Percentiles rank a stretch among this genome's conserved stretches.
These are phyloP conservation scores for Hycleus cichorii DNA, from an alignment of 1,140 invertebrate genomes.

Conservation along the genomic window DNA sequence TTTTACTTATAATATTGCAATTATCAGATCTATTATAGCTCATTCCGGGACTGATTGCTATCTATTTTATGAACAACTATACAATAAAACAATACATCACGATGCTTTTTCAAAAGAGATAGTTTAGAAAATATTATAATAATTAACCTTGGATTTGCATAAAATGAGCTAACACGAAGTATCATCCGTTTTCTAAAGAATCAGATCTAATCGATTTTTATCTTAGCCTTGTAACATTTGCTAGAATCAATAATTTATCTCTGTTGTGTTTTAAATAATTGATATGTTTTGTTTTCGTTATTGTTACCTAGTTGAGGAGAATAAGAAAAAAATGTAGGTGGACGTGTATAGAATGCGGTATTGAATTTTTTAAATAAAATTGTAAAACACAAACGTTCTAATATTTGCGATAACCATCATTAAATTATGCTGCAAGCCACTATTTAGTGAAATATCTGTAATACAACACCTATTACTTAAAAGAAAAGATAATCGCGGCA, in stretches of 20 bases:
- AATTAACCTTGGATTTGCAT: slow-evolving; percentile 21
- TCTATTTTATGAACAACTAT: slow-evolving; percentile 12
- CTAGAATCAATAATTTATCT: no score
- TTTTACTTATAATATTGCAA: background rate
- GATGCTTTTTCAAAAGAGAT: slow-evolving; percentile 14
- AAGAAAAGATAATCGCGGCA: slow-evolving; percentile 13
- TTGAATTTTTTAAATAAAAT: no score
- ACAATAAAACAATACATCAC: slow-evolving; percentile 19
- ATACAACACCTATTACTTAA: slow-evolving; percentile 22
- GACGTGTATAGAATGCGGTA: no score
- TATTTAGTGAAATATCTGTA: slow-evolving; percentile 23
- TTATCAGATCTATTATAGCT: background rate
- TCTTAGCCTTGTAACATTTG: slow-evolving; percentile 16
- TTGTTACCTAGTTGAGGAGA: no score
- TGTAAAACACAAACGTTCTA: slow-evolving; percentile 6
- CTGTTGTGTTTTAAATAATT: no score
- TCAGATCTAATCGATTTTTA: slow-evolving; percentile 18
- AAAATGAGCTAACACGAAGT: slow-evolving; percentile 20
- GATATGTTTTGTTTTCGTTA: no score
- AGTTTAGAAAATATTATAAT: slow-evolving; percentile 5
- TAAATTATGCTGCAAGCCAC: slow-evolving; percentile 6
- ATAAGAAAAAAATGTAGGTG: no score
- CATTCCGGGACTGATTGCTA: slow-evolving; percentile 7
- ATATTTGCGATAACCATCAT: slow-evolving; percentile 22
- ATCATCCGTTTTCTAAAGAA: slow-evolving; percentile 21